Base-by-base conservation (phyloP, 2,797 vertebrate genomes). In the Toxotes lorentzi region DNA sequence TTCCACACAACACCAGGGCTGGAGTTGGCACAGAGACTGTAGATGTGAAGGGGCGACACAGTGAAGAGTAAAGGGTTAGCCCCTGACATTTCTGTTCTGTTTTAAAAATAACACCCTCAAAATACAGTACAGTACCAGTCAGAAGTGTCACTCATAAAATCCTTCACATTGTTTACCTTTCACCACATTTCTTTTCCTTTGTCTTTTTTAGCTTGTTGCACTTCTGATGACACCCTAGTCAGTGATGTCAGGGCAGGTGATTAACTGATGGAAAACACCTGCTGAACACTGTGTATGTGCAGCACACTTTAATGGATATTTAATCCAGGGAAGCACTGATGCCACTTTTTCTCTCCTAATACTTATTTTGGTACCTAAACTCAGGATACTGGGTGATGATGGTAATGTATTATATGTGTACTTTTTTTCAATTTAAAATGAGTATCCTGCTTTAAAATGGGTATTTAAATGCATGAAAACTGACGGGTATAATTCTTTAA, bases 1-100 rank as follows among this genome's bases (percentile, higher is more conserved):
- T 92, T 92, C 83, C 81, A 53, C 23, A 78, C 81, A 81, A 79
- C 88, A 91, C 87, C 87, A 89, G 58, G 57, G 56, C 80, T 64
- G 58, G 40, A 81, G 82, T 51, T 81, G 84, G 90, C 88, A 90
- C 73, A 6, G 51, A 67, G 54, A 56, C 80, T 70, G n/a, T 23
- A 76, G 69, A 84, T 78, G 43, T 79, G 61, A 74, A 23, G 54
- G 53, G 63, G 84, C 76, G 61, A 30, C 27, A 62, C 68, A 32
- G 62, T 63, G 19, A 60, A 72, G 66, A 58, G 57, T 30, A 30
- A 30, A 30, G 27, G 43, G 66, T 57, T 73, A 65, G 34, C 58
- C 35, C 19, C 40, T 24, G 24, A 41, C 35, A 45, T 67, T 30
- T 45, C 72, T 47, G 60, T 63, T 74, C 43, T 59, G 70, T 84